Percentiles rank a stretch among this genome's conserved stretches.
Evolutionary conservation across 2,888 invertebrate genomes (phyloP).

Genomic region (Scelioninae gen. 1): DNA sequence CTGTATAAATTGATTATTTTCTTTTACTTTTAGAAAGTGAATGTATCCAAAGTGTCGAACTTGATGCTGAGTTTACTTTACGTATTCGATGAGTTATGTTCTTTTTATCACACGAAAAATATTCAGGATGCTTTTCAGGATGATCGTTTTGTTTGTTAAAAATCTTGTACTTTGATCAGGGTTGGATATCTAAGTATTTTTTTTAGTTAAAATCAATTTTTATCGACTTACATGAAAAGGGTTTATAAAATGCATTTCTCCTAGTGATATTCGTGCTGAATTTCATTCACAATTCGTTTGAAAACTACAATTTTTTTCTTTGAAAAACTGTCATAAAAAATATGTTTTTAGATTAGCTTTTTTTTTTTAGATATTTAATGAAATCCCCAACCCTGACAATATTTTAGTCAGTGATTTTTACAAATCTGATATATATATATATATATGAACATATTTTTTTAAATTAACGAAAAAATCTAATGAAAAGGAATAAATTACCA

Average conservation of each 20-base stretch:
- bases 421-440: constrained; percentile 8
- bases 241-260: constrained; percentile 40
- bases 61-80: constrained; percentile 46
- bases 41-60: constrained; percentile 24
- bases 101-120: constrained; percentile 36
- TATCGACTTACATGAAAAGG: constrained; percentile 42
- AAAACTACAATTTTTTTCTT: constrained; percentile 40
- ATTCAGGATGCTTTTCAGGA: constrained; percentile 2
- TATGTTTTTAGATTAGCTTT: constrained; percentile 20
- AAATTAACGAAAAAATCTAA: no score
- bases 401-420: constrained; percentile 43
- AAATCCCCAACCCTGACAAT: constrained; percentile 50
- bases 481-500: no score
- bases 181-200: constrained; percentile 39
- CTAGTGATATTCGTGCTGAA: constrained; percentile 12
- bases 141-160: constrained; percentile 40
- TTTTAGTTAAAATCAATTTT: constrained; percentile 28
- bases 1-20: no score
- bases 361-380: constrained; percentile 6
- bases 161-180: constrained; percentile 59
- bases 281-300: constrained; percentile 13
- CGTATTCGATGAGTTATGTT: constrained; percentile 27
- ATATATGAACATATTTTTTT: constrained; percentile 1
- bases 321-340: constrained; percentile 41
- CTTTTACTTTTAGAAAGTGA: no score